phyloP scores from a whole-genome alignment of 1,140 invertebrate genomes.

The Saccostrea glomerata region DNA sequence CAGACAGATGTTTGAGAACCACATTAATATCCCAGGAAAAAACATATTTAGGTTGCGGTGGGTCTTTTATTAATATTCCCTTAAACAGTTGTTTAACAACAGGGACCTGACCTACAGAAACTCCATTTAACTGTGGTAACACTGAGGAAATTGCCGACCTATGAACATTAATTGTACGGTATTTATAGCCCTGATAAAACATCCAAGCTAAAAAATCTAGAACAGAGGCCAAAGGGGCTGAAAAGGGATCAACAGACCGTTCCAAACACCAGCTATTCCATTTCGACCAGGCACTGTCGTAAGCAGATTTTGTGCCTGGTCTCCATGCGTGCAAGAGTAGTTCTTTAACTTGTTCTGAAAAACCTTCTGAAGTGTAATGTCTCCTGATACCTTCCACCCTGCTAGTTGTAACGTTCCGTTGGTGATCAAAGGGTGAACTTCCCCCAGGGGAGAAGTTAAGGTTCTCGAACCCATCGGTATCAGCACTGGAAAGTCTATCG shows the following conservation, averaged over 20 bases:
- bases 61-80: neutral
- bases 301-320: conserved; percentile 47
- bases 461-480: too few species aligned
- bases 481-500: too few species aligned
- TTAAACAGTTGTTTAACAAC: too few species aligned
- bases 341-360: conserved; percentile 40
- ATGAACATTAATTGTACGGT: conserved; percentile 51
- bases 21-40: conserved; percentile 38
- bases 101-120: too few species aligned
- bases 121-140: conserved; percentile 5
- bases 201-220: too few species aligned
- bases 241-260: conserved; percentile 50
- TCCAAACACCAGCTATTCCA: conserved; percentile 51
- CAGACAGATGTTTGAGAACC: neutral
- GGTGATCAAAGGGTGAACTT: too few species aligned
- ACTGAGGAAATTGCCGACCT: conserved; percentile 36
- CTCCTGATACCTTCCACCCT: too few species aligned
- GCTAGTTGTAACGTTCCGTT: too few species aligned
- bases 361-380: too few species aligned
- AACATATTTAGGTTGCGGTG: conserved; percentile 35
- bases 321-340: conserved; percentile 44
- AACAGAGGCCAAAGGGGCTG: too few species aligned
- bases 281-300: conserved; percentile 54
- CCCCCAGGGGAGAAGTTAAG: too few species aligned
- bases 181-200: too few species aligned